A percentile compares a stretch with the other conserved stretches of the same genome.
phyloP scores from a whole-genome alignment of 2,797 vertebrate genomes.

The Gambusia yucatana region DNA sequence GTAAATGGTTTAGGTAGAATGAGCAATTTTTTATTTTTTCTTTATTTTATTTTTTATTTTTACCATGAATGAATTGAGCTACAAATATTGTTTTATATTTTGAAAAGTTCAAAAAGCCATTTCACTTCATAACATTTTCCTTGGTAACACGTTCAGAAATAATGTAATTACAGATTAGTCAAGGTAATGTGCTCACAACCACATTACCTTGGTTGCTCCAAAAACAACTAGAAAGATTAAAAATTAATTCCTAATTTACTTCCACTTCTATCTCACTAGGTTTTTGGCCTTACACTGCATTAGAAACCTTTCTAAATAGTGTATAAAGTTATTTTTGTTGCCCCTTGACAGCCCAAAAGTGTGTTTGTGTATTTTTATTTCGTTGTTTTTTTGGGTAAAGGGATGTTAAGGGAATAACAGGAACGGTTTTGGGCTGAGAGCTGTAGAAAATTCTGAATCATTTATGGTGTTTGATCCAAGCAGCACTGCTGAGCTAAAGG shows the following conservation, averaged over 20 bases:
- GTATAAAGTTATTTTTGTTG: constrained; percentile 38
- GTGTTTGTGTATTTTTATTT: constrained; percentile 33
- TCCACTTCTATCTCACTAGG: neutral
- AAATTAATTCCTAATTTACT: constrained; percentile 5
- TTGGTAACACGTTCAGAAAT: neutral
- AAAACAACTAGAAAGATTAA: neutral
- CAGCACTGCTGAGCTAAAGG: constrained; percentile 31
- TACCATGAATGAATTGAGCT: neutral
- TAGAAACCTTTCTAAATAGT: constrained; percentile 33
- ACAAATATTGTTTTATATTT: constrained; percentile 7
- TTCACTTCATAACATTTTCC: neutral
- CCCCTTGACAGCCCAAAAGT: constrained; percentile 22
- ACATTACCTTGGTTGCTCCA: neutral
- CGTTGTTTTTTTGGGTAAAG: constrained; percentile 17
- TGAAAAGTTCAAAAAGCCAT: neutral
- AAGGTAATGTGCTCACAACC: neutral
- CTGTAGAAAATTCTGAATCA: constrained; percentile 60
- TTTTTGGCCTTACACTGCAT: constrained; percentile 16
- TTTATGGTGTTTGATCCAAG: constrained; percentile 59
- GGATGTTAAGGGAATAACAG: constrained; percentile 30
- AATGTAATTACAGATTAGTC: neutral
- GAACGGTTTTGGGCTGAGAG: constrained; percentile 35
- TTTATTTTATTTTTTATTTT: neutral
- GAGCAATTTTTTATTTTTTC: neutral
- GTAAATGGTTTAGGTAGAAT: neutral